Base-by-base conservation (phyloP, 2,797 vertebrate species). In the Xyrichtys novacula region DNA sequence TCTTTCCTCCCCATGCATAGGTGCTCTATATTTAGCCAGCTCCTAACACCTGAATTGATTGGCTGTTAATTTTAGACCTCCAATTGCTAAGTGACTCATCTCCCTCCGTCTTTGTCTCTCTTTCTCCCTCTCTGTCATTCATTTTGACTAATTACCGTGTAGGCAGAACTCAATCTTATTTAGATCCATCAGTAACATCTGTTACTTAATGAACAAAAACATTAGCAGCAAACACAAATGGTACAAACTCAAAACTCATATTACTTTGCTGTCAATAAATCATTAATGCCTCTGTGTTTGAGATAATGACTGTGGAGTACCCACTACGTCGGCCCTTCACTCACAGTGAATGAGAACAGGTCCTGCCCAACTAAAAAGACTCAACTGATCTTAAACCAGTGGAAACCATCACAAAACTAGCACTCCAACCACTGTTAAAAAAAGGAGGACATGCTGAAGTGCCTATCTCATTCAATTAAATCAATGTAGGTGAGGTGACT, bases 11-110 rank as follows among this genome's bases (percentile, higher is more conserved):
- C 31, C 19, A 65, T 32, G 47, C 66, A 75, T 58, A 75, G 61
- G 64, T 71, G 68, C 54, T 74, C 81, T 85, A 85, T 74, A 80
- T 83, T 83, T 80, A 88, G 50, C 53, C 44, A 26, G 39, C 46
- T 17, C 17, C 63, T 76, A 34, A 34, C 63, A 79, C 70, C 70
- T 87, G 70, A 84, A 79, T 71, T 80, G 79, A 89, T 87, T 85
- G 83, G 81, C 25, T 71, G 83, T 84, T 90, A 70, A 89, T 82
- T 86, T 88, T 85, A 90, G 80, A 80, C 50, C 23, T 74, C 42
- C 72, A 67, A 85, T 81, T 81, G 68, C 85, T 60, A 64, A 63
- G 76, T 55, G 71, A 77, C 65, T 67, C 56, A 20, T 65, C 43
- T 26, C 26, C 40, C 39, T 38, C 42, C 43, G 20, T 28, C 23